Base-by-base conservation (phyloP, 2,113 vertebrate species). In the Leptobrachium ailaonicum region DNA sequence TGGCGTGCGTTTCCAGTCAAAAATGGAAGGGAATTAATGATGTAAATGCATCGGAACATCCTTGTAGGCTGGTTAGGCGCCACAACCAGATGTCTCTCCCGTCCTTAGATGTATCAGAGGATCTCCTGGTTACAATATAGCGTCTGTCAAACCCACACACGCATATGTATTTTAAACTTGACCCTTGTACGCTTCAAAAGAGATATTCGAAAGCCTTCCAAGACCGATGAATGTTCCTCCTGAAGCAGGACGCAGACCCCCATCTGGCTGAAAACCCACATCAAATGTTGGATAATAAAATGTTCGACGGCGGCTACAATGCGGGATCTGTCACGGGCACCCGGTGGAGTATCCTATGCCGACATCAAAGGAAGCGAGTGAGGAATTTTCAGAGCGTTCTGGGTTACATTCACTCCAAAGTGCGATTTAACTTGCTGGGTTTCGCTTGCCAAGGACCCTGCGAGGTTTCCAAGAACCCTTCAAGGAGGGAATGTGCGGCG, bases 131-230 rank as follows among this genome's bases (percentile, higher is more conserved):
- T 50, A 80, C 77, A 80, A 58, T 73, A 12, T 41, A 12, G 44
- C 56, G 3, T 73, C 70, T 73, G 77, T 80, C 70, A 32, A 12
- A 45, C 70, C 32, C 62, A 56, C 70, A 67, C 62, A 70, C 70
- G 66, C 70, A 14, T 10, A 45, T 66, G 54, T 45, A 66, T 66
- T 73, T 80, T 80, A 73, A 73, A 80, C 73, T 71, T 54, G 73
- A 71, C 73, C 77, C 77, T 71, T 14, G 42, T 73, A 58, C 45
- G 66, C 77, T 73, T 80, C 77, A 80, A 80, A 80, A 73, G 77
- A 10, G 47, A 53, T 45, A 54, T 67, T 32, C 8, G 40, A 79
- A 71, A 72, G 69, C 60, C 64, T 72, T 6, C 45, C 54, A 20
- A 44, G 56, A 12, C 43, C 56, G 9, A 32, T 32, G 76, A 42